These are phyloP conservation scores for Hylaeus volcanicus DNA, from an alignment of 1,140 invertebrate genomes.

Conservation along the genomic window DNA sequence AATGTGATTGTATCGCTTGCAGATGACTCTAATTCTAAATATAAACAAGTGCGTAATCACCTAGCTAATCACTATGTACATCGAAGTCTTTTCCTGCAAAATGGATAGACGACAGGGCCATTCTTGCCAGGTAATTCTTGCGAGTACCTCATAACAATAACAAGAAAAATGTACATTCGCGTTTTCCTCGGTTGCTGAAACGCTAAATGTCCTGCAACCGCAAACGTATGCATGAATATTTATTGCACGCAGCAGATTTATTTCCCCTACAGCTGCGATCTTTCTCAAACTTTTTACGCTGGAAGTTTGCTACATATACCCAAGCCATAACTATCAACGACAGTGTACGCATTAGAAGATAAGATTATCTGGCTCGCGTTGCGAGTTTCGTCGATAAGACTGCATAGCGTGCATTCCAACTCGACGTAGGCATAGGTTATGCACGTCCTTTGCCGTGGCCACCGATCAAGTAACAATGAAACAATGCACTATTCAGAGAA, in stretches of 20 bases:
- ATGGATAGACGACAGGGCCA: too few species aligned
- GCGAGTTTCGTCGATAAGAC: constrained; percentile 41
- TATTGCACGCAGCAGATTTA: constrained; percentile 6
- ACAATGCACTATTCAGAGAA: background rate
- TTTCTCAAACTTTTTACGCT: constrained; percentile 28
- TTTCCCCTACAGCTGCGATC: constrained; percentile 2
- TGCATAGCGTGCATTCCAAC: constrained; percentile 36
- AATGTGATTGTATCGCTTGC: too few species aligned
- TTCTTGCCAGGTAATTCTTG: background rate
- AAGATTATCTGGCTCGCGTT: constrained; percentile 46
- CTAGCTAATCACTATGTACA: too few species aligned
- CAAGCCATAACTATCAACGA: constrained; percentile 19
- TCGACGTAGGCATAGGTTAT: constrained; percentile 27
- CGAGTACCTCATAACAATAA: background rate
- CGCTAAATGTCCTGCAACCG: constrained; percentile 1
- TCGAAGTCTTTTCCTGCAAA: too few species aligned
- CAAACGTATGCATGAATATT: constrained; percentile 19
- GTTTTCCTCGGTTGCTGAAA: background rate
- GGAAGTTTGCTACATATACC: constrained; percentile 5
- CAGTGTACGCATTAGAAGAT: constrained; percentile 47
- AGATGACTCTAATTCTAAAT: too few species aligned
- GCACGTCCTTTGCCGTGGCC: background rate
- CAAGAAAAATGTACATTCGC: background rate
- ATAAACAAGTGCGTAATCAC: too few species aligned
- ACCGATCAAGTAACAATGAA: constrained; percentile 4